Evolutionary conservation across 2,888 invertebrate species (phyloP).

Genomic region (Sinhomidia bicolor): DNA sequence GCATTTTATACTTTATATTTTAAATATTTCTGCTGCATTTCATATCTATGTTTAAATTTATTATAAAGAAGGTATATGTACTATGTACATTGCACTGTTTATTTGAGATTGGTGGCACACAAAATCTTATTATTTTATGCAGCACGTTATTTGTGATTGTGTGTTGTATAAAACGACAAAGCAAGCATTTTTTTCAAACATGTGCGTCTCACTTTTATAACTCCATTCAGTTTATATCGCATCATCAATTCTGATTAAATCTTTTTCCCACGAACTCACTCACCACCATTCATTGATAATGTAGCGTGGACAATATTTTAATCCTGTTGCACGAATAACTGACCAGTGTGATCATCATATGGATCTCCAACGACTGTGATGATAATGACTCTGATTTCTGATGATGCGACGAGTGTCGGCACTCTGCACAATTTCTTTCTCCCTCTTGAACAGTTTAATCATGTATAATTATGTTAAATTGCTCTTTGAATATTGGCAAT

Average conservation of each 20-base stretch:
- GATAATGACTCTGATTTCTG: not conserved
- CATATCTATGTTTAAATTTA: no score
- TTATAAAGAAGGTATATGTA: no score
- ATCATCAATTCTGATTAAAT: slow-evolving; percentile 5
- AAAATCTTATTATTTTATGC: no score
- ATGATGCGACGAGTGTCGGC: slow-evolving; percentile 19
- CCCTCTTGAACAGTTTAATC: slow-evolving; percentile 59
- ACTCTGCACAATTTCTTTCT: not conserved
- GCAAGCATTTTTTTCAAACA: no score
- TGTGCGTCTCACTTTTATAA: no score
- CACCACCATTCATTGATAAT: not conserved
- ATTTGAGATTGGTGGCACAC: no score
- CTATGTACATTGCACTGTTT: no score
- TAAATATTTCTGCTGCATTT: no score
- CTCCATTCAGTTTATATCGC: not conserved
- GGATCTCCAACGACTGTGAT: not conserved
- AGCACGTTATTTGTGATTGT: no score
- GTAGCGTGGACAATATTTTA: no score
- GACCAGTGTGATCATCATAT: slow-evolving; percentile 19
- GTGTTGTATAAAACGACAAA: no score
- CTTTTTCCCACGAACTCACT: slow-evolving; percentile 16
- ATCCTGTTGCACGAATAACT: not conserved
- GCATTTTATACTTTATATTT: no score
- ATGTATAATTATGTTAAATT: slow-evolving; percentile 63
- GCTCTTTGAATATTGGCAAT: slow-evolving; percentile 61